Evolutionary conservation across 1,140 invertebrate genomes (phyloP).

Genomic region (Muscidifurax raptorellus): DNA sequence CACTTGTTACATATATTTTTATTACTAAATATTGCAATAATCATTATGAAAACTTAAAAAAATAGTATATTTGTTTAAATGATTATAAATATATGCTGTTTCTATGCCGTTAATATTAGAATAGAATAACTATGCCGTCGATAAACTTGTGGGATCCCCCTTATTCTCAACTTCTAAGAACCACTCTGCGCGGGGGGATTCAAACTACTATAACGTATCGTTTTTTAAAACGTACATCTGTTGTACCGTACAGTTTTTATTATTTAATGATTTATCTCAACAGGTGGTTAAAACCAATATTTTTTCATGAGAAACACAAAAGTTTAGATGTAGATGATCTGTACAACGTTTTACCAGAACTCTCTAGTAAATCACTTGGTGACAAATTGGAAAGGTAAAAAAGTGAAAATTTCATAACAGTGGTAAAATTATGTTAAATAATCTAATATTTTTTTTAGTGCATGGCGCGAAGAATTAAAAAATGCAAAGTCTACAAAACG

Average conservation of each 20-base stretch:
- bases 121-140: background rate
- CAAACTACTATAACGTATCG: too few species aligned
- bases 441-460: background rate
- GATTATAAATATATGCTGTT: too few species aligned
- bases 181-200: too few species aligned
- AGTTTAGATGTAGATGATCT: background rate
- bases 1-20: too few species aligned
- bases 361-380: background rate
- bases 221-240: too few species aligned
- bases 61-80: too few species aligned
- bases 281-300: conserved; percentile 3
- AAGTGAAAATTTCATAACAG: too few species aligned
- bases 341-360: background rate
- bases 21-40: too few species aligned
- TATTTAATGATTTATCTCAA: background rate
- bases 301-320: background rate
- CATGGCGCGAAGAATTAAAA: background rate
- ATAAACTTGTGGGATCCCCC: conserved; percentile 3
- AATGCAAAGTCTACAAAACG: background rate
- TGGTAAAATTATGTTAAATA: background rate
- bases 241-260: too few species aligned
- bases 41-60: too few species aligned
- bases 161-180: background rate
- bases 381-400: background rate
- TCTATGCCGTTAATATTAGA: too few species aligned